These are phyloP conservation scores for roundworm (Caenorhabditis elegans) DNA, from an alignment of 1,140 invertebrate species.

Conservation along the genomic window DNA sequence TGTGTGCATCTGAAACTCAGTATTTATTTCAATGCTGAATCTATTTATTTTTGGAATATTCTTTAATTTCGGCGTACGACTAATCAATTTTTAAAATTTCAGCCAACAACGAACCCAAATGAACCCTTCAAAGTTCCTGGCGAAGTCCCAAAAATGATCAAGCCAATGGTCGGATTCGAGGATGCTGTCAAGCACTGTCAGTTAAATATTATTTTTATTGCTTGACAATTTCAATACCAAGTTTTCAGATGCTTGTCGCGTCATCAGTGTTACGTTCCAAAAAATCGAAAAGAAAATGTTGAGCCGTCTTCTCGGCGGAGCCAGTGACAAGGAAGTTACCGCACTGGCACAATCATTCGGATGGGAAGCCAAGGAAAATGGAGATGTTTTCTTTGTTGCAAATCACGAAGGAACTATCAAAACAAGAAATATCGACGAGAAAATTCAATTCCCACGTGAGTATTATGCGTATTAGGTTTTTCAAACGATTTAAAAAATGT, in stretches of 20 bases:
- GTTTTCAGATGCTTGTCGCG: slow-evolving; percentile 45
- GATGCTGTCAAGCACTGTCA: slow-evolving; percentile 89
- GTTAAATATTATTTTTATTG: slow-evolving; percentile 13
- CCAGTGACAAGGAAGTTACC: slow-evolving; percentile 38
- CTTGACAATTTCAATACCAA: background rate
- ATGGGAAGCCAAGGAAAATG: slow-evolving; percentile 43
- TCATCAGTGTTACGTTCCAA: slow-evolving; percentile 50
- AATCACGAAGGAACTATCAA: slow-evolving; percentile 53
- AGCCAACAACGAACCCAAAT: slow-evolving; percentile 53
- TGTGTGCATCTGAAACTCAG: too few relatives aligned
- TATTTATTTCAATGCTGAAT: too few relatives aligned
- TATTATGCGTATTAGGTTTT: background rate
- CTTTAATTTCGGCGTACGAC: too few relatives aligned
- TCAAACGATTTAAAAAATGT: too few relatives aligned
- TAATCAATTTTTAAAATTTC: background rate
- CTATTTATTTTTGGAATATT: too few relatives aligned
- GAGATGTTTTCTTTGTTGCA: slow-evolving; percentile 37
- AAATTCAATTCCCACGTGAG: slow-evolving; percentile 41
- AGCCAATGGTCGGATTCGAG: slow-evolving; percentile 80
- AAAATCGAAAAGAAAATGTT: slow-evolving; percentile 45
- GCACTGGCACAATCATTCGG: slow-evolving; percentile 41
- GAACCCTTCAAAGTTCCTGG: slow-evolving; percentile 65
- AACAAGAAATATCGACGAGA: slow-evolving; percentile 52
- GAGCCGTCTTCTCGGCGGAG: slow-evolving; percentile 40
- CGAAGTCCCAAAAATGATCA: slow-evolving; percentile 62